Evolutionary conservation across 2,113 vertebrate species (phyloP).

Genomic region (Xyrauchen texanus): DNA sequence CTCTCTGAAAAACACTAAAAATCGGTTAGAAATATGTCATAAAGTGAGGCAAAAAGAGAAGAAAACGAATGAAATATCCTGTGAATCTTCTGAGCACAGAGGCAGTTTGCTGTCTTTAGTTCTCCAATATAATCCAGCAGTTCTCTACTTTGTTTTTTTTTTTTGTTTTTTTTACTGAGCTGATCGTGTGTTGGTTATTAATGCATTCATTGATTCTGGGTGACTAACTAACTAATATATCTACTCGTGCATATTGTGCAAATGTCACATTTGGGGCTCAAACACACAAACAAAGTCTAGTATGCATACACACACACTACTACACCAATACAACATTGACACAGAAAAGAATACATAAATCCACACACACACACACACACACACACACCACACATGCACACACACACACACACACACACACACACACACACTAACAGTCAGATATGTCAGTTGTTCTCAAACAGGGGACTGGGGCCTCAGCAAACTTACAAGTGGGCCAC

Average conservation of each 20-base stretch:
- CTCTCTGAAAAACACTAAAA: conserved; percentile 48
- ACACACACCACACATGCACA: not conserved
- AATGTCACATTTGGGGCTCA: not conserved
- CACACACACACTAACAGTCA: not conserved
- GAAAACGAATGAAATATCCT: conserved; percentile 48
- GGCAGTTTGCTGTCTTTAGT: not conserved
- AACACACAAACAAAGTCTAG: not conserved
- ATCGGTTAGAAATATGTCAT: conserved; percentile 60
- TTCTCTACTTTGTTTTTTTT: no score
- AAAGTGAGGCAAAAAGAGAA: conserved; percentile 67
- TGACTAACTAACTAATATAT: not conserved
- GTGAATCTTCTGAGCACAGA: conserved; percentile 51
- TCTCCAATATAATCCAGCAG: not conserved
- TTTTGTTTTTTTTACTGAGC: not conserved
- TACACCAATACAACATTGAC: no score
- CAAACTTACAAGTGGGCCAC: no score
- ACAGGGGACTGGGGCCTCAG: no score
- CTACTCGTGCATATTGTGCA: not conserved
- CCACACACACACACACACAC: not conserved
- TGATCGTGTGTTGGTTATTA: not conserved
- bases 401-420: not conserved
- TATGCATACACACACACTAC: no score
- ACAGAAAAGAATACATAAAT: no score
- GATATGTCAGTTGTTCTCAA: not conserved
- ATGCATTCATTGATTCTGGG: no score